phyloP scores from a whole-genome alignment of 2,797 vertebrate species.

The Enteromius anoplus region DNA sequence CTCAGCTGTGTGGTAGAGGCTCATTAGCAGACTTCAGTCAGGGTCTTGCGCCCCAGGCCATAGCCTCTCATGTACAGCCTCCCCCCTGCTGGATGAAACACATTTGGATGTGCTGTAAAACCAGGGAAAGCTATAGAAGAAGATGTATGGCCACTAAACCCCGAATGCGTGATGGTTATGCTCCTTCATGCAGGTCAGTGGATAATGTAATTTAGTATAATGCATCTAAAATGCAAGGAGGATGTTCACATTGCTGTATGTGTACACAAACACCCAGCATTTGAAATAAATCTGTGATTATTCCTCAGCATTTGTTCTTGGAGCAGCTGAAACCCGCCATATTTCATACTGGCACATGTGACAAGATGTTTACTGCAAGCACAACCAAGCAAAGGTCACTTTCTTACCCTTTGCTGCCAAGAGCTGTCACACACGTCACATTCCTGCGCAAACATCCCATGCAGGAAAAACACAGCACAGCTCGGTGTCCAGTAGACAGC shows the following conservation, averaged over 20 bases:
- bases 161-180: constrained; percentile 27
- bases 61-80: constrained; percentile 44
- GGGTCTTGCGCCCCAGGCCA: constrained; percentile 50
- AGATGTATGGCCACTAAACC: constrained; percentile 34
- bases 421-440: constrained; percentile 58
- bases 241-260: not conserved
- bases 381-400: constrained; percentile 58
- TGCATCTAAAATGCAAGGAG: constrained; percentile 16
- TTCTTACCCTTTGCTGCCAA: constrained; percentile 46
- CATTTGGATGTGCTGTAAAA: constrained; percentile 21
- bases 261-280: not conserved
- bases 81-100: constrained; percentile 41
- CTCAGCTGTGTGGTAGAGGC: constrained; percentile 61
- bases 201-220: constrained; percentile 46
- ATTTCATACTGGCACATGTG: constrained; percentile 48
- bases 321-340: constrained; percentile 47
- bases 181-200: constrained; percentile 32
- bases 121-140: constrained; percentile 10
- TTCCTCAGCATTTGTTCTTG: constrained; percentile 21
- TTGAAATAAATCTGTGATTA: constrained; percentile 6
- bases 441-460: constrained; percentile 28
- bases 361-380: constrained; percentile 55
- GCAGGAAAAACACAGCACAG: constrained; percentile 12
- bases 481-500: constrained; percentile 25
- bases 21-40: constrained; percentile 59